Evolutionary conservation across 2,888 invertebrate genomes (phyloP).

Genomic region (Zygothrica quintamaculata): DNA sequence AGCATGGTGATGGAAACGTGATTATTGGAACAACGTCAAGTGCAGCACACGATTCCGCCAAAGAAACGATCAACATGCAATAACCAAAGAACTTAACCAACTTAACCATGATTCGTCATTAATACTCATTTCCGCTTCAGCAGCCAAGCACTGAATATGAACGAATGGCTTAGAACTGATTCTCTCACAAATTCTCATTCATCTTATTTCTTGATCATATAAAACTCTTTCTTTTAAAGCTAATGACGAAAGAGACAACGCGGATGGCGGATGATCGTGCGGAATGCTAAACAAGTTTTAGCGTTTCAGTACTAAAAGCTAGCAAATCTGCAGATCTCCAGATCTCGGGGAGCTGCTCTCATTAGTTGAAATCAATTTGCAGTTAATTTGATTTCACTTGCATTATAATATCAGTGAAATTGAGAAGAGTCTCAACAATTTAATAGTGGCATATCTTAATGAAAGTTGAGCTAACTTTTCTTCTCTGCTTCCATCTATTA

Average conservation of each 20-base stretch:
- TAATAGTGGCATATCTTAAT: too few relatives aligned
- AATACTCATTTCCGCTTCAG: slow-evolving; percentile 74
- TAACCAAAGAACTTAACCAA: slow-evolving; percentile 42
- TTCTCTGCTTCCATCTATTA: too few relatives aligned
- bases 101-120: slow-evolving; percentile 27
- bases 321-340: too few relatives aligned
- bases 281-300: slow-evolving; percentile 71
- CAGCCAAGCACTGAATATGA: slow-evolving; percentile 68
- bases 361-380: slow-evolving; percentile 70
- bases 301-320: slow-evolving; percentile 57
- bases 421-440: too few relatives aligned
- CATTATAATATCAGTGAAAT: too few relatives aligned
- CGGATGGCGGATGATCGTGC: slow-evolving; percentile 48
- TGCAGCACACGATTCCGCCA: slow-evolving; percentile 25
- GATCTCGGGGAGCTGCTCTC: slow-evolving; percentile 8
- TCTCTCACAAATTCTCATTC: slow-evolving; percentile 20
- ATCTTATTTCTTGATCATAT: neutral
- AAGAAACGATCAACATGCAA: slow-evolving; percentile 31
- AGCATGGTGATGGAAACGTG: slow-evolving; percentile 60
- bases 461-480: too few relatives aligned
- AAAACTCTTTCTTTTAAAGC: neutral
- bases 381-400: slow-evolving; percentile 79
- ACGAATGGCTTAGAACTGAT: slow-evolving; percentile 77
- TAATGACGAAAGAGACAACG: slow-evolving; percentile 2
- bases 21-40: slow-evolving; percentile 45